A percentile compares a stretch with the other conserved stretches of the same genome.
Evolutionary conservation across 2,113 vertebrate species (phyloP).

Genomic region (Engraulis encrasicolus): DNA sequence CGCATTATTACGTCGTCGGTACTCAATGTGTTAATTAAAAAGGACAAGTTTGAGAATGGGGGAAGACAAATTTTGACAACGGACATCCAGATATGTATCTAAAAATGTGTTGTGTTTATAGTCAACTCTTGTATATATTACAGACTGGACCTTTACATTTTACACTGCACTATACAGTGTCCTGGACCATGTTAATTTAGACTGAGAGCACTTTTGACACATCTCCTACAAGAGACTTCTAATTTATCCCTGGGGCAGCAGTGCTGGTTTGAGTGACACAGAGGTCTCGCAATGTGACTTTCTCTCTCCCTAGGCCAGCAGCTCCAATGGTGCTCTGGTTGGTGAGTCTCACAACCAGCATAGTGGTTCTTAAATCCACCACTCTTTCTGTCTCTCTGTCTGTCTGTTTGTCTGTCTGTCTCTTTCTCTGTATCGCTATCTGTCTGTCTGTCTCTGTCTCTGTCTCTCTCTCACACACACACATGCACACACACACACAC

Average conservation of each 20-base stretch:
- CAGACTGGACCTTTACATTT: too few species aligned
- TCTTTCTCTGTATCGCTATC: neutral
- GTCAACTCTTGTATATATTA: too few species aligned
- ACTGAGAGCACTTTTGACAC: slow-evolving; percentile 76
- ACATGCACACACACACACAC: too few species aligned
- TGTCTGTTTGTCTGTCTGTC: neutral
- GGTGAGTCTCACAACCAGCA: slow-evolving; percentile 58
- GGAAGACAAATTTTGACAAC: too few species aligned
- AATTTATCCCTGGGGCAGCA: slow-evolving; percentile 72
- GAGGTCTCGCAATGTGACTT: slow-evolving; percentile 75
- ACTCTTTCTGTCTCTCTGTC: neutral
- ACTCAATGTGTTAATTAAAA: too few species aligned
- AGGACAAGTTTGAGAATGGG: too few species aligned
- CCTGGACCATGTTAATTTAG: slow-evolving; percentile 58
- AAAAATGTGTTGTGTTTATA: too few species aligned
- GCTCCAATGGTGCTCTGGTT: slow-evolving; percentile 55
- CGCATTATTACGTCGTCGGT: too few species aligned
- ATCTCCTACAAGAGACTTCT: slow-evolving; percentile 70
- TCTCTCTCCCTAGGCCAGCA: slow-evolving; percentile 70
- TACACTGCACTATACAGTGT: neutral
- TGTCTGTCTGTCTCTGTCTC: neutral
- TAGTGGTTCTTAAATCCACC: slow-evolving; percentile 23
- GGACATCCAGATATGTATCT: too few species aligned
- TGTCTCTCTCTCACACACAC: neutral
- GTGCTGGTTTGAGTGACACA: slow-evolving; percentile 72